Evolutionary conservation across 2,888 invertebrate genomes (phyloP).

Genomic region (Rhogogaster chlorosoma): DNA sequence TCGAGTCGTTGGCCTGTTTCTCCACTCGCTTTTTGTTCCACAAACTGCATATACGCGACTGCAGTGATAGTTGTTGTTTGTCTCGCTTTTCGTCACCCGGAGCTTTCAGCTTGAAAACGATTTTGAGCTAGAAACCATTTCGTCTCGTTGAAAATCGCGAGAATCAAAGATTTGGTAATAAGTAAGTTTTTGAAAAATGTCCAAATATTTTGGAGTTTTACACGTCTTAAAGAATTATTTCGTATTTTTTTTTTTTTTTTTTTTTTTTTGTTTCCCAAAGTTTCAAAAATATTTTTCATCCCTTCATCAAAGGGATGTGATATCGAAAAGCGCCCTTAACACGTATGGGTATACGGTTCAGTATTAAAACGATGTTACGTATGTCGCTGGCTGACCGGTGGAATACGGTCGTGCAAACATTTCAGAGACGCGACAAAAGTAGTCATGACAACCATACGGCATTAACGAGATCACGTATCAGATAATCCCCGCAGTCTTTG

Average conservation of each 20-base stretch:
- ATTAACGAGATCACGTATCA: slow-evolving; percentile 49
- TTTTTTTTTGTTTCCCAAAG: not conserved
- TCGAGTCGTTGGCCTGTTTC: slow-evolving; percentile 28
- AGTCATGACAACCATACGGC: slow-evolving; percentile 40
- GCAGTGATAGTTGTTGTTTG: not conserved
- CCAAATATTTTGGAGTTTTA: no score
- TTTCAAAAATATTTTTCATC: not conserved
- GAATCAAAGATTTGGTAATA: no score
- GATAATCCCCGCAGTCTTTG: slow-evolving; percentile 47
- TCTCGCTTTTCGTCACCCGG: not conserved
- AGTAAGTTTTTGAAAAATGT: no score
- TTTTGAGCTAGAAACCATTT: not conserved
- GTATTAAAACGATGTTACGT: slow-evolving; percentile 4
- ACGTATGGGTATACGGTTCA: not conserved
- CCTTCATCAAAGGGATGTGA: not conserved
- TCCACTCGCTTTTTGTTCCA: not conserved
- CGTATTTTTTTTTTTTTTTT: not conserved
- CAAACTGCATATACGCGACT: not conserved
- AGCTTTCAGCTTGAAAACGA: not conserved
- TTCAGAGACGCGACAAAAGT: slow-evolving; percentile 45
- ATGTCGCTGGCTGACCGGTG: not conserved
- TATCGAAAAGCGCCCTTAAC: not conserved
- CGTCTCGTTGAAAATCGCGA: not conserved
- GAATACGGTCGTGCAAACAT: slow-evolving; percentile 25
- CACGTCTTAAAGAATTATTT: not conserved